A percentile compares a stretch with the other conserved stretches of the same genome.
Evolutionary conservation across 2,888 invertebrate species (phyloP).

Genomic region (Aromia moschata): DNA sequence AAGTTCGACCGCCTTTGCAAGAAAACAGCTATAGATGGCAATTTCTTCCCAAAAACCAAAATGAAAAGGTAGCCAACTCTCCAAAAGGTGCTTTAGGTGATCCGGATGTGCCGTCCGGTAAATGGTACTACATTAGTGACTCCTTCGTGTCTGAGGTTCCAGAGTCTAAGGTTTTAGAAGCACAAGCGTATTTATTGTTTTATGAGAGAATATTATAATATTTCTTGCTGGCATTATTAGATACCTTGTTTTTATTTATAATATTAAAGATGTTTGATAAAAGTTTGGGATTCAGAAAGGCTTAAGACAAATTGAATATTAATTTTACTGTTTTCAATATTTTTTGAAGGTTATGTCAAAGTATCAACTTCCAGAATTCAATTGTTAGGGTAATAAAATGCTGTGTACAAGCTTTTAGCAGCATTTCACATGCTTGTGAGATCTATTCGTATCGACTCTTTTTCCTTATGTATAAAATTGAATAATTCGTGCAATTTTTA

Average conservation of each 20-base stretch:
- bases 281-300: neutral
- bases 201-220: conserved; percentile 89
- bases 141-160: conserved; percentile 83
- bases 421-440: too few relatives aligned
- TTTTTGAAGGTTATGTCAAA: too few relatives aligned
- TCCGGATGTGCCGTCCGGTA: conserved; percentile 70
- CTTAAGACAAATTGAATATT: too few relatives aligned
- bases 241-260: conserved; percentile 31
- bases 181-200: conserved; percentile 95
- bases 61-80: conserved; percentile 59
- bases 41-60: conserved; percentile 70
- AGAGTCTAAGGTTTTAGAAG: conserved; percentile 81
- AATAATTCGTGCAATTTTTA: too few relatives aligned
- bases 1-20: conserved; percentile 75
- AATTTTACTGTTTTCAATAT: too few relatives aligned
- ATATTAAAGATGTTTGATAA: neutral
- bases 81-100: conserved; percentile 60
- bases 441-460: too few relatives aligned
- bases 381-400: too few relatives aligned
- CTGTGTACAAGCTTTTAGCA: too few relatives aligned
- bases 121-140: conserved; percentile 96
- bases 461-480: too few relatives aligned
- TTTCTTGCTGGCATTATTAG: conserved; percentile 18
- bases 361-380: too few relatives aligned
- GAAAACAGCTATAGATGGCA: conserved; percentile 76